Percentiles rank a stretch among this genome's conserved stretches.
Evolutionary conservation across 2,797 vertebrate species (phyloP).

Genomic region (Ptychadena robeensis): DNA sequence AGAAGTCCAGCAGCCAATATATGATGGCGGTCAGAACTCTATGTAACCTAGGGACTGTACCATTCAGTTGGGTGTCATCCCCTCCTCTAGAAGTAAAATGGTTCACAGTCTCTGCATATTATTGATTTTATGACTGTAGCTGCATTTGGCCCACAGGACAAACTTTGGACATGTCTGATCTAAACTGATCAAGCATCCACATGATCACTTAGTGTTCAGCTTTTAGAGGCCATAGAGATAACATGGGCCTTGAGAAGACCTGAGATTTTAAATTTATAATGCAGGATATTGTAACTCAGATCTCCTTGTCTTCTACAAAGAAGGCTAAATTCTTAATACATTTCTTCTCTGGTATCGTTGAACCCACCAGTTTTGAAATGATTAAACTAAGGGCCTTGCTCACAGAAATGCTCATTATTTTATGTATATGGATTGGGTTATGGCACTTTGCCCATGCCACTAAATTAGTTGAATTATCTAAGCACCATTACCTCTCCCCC

Average conservation of each 20-base stretch:
- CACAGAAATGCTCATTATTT: background rate
- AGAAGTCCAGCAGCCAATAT: no score
- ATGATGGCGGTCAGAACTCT: no score
- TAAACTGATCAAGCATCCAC: background rate
- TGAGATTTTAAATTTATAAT: conserved; percentile 7
- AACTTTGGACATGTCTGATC: no score
- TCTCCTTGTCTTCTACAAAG: background rate
- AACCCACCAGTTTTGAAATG: background rate
- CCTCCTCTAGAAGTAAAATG: no score
- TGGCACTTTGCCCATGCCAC: no score
- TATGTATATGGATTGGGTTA: background rate
- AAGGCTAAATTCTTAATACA: conserved; percentile 5
- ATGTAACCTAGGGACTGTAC: no score
- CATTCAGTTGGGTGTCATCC: no score
- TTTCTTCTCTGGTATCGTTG: background rate
- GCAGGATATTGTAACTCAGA: background rate
- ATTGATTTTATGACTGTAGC: no score
- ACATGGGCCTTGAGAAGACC: conserved; percentile 14
- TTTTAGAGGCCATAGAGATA: background rate
- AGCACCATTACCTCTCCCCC: no score
- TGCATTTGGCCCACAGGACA: no score
- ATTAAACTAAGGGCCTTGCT: background rate
- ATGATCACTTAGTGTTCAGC: background rate
- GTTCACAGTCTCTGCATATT: no score
- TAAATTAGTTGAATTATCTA: no score